Evolutionary conservation across 2,888 invertebrate species (phyloP), one percentile per base, ranked within the genome.

Genomic region (Scaptodrosophila latifasciaeformis): DNA sequence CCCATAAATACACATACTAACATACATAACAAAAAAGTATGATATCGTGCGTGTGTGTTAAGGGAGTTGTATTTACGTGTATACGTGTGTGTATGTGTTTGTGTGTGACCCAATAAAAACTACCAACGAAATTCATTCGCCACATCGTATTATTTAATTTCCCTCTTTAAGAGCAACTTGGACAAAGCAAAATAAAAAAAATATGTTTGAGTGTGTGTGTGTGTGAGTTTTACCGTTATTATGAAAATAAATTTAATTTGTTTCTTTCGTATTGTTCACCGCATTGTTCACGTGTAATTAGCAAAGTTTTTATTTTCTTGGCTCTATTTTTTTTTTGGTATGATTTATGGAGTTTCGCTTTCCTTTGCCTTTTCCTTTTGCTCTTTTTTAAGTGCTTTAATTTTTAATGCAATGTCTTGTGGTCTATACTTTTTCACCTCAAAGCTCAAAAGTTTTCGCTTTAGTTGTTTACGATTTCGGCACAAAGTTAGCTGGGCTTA

Each of bases 211-310:
- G n/a, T n/a, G n/a, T n/a, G n/a, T n/a, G n/a, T 34, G 34, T 34
- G 15, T 52, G 30, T 46, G 43, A 3, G 35, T 15, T 35, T n/a
- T 15, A 35, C 46, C 34, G 21, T 52, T 68, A 43, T 58, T 60
- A 55, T 59, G 45, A 19, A 51, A 35, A 67, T 78, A 18, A 78
- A 70, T 58, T 67, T 59, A 62, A 50, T 31, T 13, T 30, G 27
- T 37, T 37, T 37, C 1, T 17, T 37, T n/a, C n/a, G 2, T 18
- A 37, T 0, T 17, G 13, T 37, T 18, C 3, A 6, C 17, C 6
- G 56, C 49, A 49, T 37, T 45, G 67, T 70, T 21, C 58, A 59
- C 64, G 61, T 59, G 67, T 72, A 81, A 72, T 72, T 72, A 72
- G 76, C 51, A 58, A 64, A 61, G 45, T 78, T 74, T 54, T 40